phyloP scores from a whole-genome alignment of 2,797 vertebrate genomes.

The Syngnathus acus region DNA sequence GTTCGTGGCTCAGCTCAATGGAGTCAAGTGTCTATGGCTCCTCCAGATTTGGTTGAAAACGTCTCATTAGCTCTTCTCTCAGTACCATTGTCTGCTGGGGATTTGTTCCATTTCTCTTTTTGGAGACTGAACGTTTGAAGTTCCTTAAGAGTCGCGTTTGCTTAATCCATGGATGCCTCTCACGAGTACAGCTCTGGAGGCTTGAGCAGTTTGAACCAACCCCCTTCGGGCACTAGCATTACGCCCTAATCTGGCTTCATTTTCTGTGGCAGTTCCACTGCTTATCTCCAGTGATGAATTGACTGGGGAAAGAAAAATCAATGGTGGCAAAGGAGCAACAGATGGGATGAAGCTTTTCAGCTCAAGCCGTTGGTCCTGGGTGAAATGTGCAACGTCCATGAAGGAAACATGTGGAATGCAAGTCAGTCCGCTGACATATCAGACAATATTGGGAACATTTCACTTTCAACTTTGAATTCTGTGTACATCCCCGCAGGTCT shows the following conservation, averaged over 20 bases:
- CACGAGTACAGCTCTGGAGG: conserved; percentile 44
- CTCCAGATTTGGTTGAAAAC: no score
- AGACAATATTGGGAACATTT: conserved; percentile 1
- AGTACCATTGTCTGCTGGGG: neutral
- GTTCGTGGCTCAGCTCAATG: no score
- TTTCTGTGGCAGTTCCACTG: conserved; percentile 35
- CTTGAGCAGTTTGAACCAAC: conserved; percentile 29
- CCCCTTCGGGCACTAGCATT: conserved; percentile 49
- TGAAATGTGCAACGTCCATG: conserved; percentile 42
- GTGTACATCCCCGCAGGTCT: conserved; percentile 37
- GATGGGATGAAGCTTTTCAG: conserved; percentile 53
- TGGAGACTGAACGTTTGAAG: neutral
- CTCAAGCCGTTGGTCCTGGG: conserved; percentile 29
- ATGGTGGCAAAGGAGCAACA: conserved; percentile 28
- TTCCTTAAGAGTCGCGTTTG: conserved; percentile 10
- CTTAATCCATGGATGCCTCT: conserved; percentile 56
- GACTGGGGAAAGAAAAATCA: conserved; percentile 57
- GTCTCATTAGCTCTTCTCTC: neutral
- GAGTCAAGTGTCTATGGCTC: no score
- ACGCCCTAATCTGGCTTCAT: conserved; percentile 51
- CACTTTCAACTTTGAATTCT: neutral
- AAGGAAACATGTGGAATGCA: conserved; percentile 52
- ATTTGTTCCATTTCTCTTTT: neutral
- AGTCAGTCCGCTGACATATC: conserved; percentile 54
- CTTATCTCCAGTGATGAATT: conserved; percentile 66